Conservation (phyloP, 2,888 invertebrate species). For the Drosophila falleni region DNA sequence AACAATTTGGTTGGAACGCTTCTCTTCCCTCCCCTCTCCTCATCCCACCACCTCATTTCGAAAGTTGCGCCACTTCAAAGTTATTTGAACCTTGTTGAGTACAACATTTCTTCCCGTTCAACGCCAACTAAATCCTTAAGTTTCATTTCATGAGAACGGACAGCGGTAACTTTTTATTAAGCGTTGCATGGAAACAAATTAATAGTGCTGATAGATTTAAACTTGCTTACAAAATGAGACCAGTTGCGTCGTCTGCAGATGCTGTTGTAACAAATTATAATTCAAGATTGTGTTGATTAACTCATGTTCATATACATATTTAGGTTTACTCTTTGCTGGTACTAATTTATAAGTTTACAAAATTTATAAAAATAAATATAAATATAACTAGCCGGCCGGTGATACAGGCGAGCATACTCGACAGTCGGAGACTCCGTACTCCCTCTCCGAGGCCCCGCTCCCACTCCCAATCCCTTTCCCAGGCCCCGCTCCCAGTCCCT, state of each 20-base stretch:
- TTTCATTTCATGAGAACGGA: slow-evolving; percentile 57
- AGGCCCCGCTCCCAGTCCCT: no score
- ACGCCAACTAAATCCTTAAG: slow-evolving; percentile 46
- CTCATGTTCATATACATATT: no score
- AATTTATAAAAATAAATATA: not conserved
- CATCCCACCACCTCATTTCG: not conserved
- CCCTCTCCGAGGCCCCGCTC: no score
- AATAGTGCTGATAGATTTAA: slow-evolving; percentile 1
- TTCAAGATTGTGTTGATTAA: not conserved
- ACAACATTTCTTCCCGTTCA: slow-evolving; percentile 31
- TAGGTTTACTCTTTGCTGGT: no score
- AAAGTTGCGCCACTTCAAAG: slow-evolving; percentile 32
- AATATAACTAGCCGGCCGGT: no score
- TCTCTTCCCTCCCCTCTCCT: not conserved
- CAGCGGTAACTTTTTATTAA: slow-evolving; percentile 33
- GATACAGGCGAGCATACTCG: no score
- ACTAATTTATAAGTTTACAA: no score
- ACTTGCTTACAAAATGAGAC: not conserved
- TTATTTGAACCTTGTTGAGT: slow-evolving; percentile 57
- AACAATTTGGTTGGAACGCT: slow-evolving; percentile 37
- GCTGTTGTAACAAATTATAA: not conserved
- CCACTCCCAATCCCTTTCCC: no score
- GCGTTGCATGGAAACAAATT: slow-evolving; percentile 8
- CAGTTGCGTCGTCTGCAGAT: not conserved
- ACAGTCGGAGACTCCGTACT: no score